phyloP scores from a whole-genome alignment of 2,113 vertebrate species.

The Cichladusa arquata region DNA sequence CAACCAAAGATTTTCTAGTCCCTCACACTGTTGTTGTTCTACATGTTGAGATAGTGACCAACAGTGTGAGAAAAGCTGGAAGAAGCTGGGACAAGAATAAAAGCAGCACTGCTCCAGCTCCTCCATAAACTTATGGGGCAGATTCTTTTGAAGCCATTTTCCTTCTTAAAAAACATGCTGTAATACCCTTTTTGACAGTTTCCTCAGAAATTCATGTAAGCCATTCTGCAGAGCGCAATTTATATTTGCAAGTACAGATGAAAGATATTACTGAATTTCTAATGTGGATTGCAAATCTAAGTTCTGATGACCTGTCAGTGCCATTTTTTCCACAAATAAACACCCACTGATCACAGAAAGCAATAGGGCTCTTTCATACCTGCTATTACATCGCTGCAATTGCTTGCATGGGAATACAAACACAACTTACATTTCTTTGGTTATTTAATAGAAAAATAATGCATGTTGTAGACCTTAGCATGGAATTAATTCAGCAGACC shows the following conservation, averaged over 20 bases:
- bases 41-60: not conserved
- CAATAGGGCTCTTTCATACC: not conserved
- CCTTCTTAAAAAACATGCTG: not conserved
- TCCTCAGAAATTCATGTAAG: conserved; percentile 6
- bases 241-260: not conserved
- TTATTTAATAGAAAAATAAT: not conserved
- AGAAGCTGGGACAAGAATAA: not conserved
- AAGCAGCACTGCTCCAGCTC: not conserved
- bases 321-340: conserved; percentile 35
- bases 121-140: not conserved
- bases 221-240: not conserved
- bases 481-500: not conserved
- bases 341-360: not conserved
- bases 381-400: not conserved
- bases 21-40: not conserved
- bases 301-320: not conserved
- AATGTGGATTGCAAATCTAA: not conserved
- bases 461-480: not conserved
- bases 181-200: not conserved
- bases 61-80: not conserved
- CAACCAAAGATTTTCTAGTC: not conserved
- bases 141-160: not conserved
- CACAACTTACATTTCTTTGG: not conserved
- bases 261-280: conserved; percentile 1
- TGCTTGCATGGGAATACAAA: not conserved